Base-by-base conservation (phyloP, 1,140 invertebrate genomes). In the Sycophaga agraensis region DNA sequence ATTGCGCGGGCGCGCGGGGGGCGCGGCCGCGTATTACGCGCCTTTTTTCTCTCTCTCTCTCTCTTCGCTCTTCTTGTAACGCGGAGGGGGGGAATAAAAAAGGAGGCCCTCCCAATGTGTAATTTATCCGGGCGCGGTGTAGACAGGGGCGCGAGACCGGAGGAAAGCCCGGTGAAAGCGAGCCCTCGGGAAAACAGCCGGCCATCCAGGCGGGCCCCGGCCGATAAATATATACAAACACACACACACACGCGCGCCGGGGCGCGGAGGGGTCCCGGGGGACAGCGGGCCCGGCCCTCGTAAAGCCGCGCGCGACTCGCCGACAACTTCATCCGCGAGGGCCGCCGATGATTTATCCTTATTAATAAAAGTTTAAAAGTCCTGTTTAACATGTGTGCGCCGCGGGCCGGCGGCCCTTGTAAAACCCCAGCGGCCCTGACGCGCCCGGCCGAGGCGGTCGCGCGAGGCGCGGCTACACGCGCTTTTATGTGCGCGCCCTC, bases 301-400 rank as follows among this genome's bases (percentile, higher is more conserved):
- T 74, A 73, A 76, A 74, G 66, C 67, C 62, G 66, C 55, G 65
- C 55, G 67, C 67, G 65, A 62, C 67, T 59, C 57, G 64, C 71
- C 70, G 72, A 79, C 75, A 79, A 77, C 77, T 78, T 79, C 74
- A 77, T 78, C 76, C 70, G 70, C 74, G 71, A n/a, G n/a, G 75
- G 76, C 74, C 76, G 74, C 70, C 76, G 70, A 71, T 78, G 75
- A 80, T 79, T 80, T 80, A 80, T 80, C 72, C 75, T 78, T 79
- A 78, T 79, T 79, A 79, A 80, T 80, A 79, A 78, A 79, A 78
- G 65, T 75, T 74, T 72, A 55, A 73, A 74, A 72, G 67, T 71
- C 69, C 72, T 75, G 75, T 76, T n/a, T 77, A 75, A 76, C 77
- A 74, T 79, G 72, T 70, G 67, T 70, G 60, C 17, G 39, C n/a